Evolutionary conservation across 2,888 invertebrate species (phyloP).

Genomic region (Apamea epomidion): DNA sequence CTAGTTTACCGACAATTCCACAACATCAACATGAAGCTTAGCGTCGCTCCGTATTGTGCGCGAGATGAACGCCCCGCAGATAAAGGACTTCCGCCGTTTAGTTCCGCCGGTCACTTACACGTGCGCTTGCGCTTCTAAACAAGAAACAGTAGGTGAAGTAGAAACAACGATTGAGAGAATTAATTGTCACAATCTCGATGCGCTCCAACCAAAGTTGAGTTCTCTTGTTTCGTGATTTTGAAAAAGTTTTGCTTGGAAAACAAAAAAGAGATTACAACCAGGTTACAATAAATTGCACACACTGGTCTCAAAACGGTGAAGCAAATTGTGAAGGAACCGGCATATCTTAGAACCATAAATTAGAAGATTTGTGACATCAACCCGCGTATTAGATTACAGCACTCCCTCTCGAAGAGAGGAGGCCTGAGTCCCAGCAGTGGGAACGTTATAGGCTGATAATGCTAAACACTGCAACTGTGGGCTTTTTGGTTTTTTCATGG

Average conservation of each 20-base stretch:
- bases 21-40: conserved; percentile 40
- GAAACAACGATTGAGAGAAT: neutral
- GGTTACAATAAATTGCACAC: too few species aligned
- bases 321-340: too few species aligned
- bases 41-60: conserved; percentile 57
- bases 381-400: too few species aligned
- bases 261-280: neutral
- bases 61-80: conserved; percentile 84
- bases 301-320: too few species aligned
- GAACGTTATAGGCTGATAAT: too few species aligned
- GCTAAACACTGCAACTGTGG: neutral
- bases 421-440: too few species aligned
- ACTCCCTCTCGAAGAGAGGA: too few species aligned
- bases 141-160: conserved; percentile 42
- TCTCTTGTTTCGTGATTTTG: neutral
- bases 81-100: conserved; percentile 87
- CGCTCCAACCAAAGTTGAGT: accelerated
- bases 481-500: neutral
- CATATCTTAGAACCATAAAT: too few species aligned
- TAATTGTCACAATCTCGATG: neutral
- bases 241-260: neutral
- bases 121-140: conserved; percentile 62
- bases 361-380: too few species aligned
- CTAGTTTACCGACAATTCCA: conserved; percentile 37
- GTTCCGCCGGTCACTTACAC: conserved; percentile 81